phyloP scores from a whole-genome alignment of 64 coral and sea anemone species.

The Montipora capricornis region DNA sequence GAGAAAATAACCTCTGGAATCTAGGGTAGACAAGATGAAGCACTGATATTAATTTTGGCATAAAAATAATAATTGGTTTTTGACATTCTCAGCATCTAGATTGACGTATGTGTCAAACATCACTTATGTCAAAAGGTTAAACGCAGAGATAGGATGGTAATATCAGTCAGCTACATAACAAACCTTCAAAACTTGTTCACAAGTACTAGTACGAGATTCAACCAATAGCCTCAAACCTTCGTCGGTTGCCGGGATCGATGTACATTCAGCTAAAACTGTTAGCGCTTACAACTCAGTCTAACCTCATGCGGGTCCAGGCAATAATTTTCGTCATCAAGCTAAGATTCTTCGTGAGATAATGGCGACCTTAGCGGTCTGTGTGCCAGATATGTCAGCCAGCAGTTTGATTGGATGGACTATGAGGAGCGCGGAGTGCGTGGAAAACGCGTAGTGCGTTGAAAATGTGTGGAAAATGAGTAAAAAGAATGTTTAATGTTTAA shows the following conservation, averaged over 20 bases:
- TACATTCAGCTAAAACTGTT: background rate
- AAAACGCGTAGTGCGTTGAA: no score
- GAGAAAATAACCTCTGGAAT: no score
- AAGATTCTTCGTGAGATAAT: slow-evolving; percentile 42
- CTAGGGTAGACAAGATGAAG: no score
- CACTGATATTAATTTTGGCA: background rate
- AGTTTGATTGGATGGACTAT: background rate
- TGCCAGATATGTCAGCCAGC: background rate
- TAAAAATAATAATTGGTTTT: background rate
- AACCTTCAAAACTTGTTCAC: background rate
- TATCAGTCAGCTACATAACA: background rate
- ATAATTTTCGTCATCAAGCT: slow-evolving; percentile 38
- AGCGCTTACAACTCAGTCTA: background rate
- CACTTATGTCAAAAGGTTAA: background rate
- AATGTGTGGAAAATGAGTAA: no score
- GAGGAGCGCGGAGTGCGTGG: no score
- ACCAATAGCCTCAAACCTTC: background rate
- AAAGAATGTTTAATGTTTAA: no score
- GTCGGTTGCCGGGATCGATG: background rate
- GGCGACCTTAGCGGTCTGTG: background rate
- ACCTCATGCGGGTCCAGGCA: slow-evolving; percentile 20
- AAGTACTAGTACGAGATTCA: background rate
- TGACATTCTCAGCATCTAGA: background rate
- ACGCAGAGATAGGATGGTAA: background rate
- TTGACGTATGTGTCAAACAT: slow-evolving; percentile 11